Evolutionary conservation across 1,140 invertebrate species (phyloP).

Genomic region (Anastrepha obliqua): DNA sequence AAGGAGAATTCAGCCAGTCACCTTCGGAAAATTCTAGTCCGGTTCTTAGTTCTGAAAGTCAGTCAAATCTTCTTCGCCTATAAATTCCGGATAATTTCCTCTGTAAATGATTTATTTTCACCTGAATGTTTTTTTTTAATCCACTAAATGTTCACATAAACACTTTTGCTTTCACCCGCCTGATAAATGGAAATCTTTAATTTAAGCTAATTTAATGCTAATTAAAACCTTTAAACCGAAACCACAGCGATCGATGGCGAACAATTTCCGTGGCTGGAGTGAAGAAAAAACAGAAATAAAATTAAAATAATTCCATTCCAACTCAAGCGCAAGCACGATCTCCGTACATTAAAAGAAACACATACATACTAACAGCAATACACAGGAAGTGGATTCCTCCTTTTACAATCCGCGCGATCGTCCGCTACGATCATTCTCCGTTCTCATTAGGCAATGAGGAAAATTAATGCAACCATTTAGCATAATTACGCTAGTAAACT

Average conservation of each 20-base stretch:
- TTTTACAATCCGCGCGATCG: neutral
- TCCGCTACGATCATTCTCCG: neutral
- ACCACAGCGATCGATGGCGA: neutral
- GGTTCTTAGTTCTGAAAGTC: too few relatives aligned
- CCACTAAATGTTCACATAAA: too few relatives aligned
- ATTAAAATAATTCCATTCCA: neutral
- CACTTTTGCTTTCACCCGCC: slow-evolving; percentile 35
- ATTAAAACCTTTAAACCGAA: slow-evolving; percentile 44
- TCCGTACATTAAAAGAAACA: neutral
- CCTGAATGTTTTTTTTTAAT: too few relatives aligned
- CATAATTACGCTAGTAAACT: slow-evolving; percentile 44
- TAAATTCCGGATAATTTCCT: too few relatives aligned
- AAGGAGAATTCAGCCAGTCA: too few relatives aligned
- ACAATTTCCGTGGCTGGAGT: slow-evolving; percentile 6
- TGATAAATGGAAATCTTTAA: slow-evolving; percentile 15
- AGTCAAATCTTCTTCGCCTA: too few relatives aligned
- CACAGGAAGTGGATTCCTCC: neutral
- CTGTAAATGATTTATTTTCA: too few relatives aligned
- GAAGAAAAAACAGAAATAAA: neutral
- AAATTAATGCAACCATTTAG: slow-evolving; percentile 46
- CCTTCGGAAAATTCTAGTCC: too few relatives aligned
- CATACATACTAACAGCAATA: neutral
- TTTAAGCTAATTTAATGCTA: slow-evolving; percentile 51
- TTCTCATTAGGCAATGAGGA: slow-evolving; percentile 34
- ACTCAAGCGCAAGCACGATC: neutral